Evolutionary conservation across 2,888 invertebrate genomes (phyloP).

Genomic region (Brachypalpus laphriformis): DNA sequence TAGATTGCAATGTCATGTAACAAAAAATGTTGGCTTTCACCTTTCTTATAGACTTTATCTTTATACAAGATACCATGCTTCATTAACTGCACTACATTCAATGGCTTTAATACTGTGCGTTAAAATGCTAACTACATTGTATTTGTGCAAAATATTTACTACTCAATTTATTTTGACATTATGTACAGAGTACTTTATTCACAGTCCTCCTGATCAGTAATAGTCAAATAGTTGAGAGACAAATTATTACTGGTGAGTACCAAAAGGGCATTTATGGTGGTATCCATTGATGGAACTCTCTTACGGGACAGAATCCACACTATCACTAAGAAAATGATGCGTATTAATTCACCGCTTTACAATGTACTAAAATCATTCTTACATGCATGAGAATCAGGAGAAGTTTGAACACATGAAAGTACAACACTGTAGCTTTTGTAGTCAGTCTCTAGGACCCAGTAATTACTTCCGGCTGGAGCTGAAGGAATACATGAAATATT

Average conservation of each 20-base stretch:
- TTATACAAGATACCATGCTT: no score
- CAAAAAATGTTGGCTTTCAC: no score
- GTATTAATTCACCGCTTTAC: no score
- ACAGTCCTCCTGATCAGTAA: conserved; percentile 39
- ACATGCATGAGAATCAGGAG: conserved; percentile 1
- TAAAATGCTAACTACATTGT: no score
- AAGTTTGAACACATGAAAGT: conserved; percentile 23
- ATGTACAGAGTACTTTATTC: not conserved
- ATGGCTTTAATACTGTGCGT: no score
- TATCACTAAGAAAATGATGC: conserved; percentile 10
- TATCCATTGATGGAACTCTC: conserved; percentile 32
- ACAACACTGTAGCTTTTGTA: conserved; percentile 54
- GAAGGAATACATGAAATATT: not conserved
- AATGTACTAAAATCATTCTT: not conserved
- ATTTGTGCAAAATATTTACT: no score
- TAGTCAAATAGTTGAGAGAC: conserved; percentile 23
- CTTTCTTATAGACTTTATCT: no score
- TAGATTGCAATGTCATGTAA: no score
- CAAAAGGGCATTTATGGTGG: conserved; percentile 21
- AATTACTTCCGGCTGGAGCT: conserved; percentile 50
- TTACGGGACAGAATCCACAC: conserved; percentile 50
- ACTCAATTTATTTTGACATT: no score
- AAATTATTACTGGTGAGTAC: conserved; percentile 33
- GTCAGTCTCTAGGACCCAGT: conserved; percentile 57
- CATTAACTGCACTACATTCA: no score